Base-by-base conservation (phyloP, 2,888 invertebrate genomes). In the Hypsopygia costalis region DNA sequence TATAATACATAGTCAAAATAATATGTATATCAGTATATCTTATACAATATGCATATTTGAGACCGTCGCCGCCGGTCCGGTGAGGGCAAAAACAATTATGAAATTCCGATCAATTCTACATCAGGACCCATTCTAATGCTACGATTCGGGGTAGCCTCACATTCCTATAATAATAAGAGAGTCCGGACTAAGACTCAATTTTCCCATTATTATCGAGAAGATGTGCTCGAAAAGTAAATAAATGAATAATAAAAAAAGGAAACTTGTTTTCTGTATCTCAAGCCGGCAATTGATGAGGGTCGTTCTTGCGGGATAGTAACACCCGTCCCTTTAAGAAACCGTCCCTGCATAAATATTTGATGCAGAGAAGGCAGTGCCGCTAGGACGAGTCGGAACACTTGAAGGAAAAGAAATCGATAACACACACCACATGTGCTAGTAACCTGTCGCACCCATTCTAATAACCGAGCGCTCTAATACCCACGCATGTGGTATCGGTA, bases 291-390 rank as follows among this genome's bases (percentile, higher is more conserved):
- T 73, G 71, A 75, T 73, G 68, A 57, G 62, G 72, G 70, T 70
- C 49, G 54, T 51, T 40, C 34, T 43, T 33, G 25, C 16, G 21
- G 27, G 10, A 27, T 11, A 38, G 37, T 37, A 25, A 9, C 33
- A 20, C 9, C 27, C 49, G 31, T 28, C 35, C 33, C 50, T 50
- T 50, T 58, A 54, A 58, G 59, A 62, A 69, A 58, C 58, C 53
- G 55, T 52, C 51, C 58, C 60, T 60, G 39, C 40, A 72, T 80
- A 73, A 78, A 79, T 80, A 78, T 78, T 78, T 71, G 64, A 78
- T 78, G 70, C 58, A 46, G 45, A 48, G 46, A 3, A 4, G 51
- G 52, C 46, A 47, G 35, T 31, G 46, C 55, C 52, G 62, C 51
- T 52, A 51, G 58, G 51, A 55, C 51, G 56, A 47, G 47, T 42